Conservation (phyloP, 2,888 invertebrate species). For the Pristionchus entomophagus region DNA sequence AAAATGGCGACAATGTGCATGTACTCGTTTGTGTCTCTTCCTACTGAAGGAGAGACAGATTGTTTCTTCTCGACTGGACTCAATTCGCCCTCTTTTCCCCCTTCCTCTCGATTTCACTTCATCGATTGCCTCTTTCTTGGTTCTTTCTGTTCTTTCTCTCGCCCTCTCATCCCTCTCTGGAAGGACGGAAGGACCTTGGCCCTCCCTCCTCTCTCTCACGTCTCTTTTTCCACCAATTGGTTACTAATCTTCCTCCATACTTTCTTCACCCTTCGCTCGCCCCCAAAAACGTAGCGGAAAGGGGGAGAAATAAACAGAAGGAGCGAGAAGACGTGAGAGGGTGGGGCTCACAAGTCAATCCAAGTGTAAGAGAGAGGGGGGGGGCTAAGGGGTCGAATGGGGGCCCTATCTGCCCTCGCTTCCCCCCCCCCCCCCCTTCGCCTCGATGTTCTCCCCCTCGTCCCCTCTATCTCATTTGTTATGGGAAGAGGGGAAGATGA, state of each 20-base stretch:
- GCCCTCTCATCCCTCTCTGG: neutral
- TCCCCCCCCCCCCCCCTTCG: neutral
- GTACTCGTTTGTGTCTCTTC: neutral
- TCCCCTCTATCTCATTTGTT: slow-evolving; percentile 38
- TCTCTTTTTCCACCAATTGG: slow-evolving; percentile 37
- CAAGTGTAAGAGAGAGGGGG: slow-evolving; percentile 19
- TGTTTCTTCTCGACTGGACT: slow-evolving; percentile 2
- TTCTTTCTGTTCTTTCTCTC: slow-evolving; percentile 35
- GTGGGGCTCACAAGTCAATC: slow-evolving; percentile 29
- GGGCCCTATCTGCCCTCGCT: neutral
- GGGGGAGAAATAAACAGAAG: slow-evolving; percentile 30
- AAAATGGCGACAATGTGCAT: neutral
- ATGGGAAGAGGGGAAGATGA: slow-evolving; percentile 11
- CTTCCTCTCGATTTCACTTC: slow-evolving; percentile 37
- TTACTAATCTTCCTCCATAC: slow-evolving; percentile 43
- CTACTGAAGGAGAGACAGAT: neutral
- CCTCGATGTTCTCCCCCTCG: slow-evolving; percentile 15
- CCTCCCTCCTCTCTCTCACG: slow-evolving; percentile 18
- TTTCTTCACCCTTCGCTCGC: slow-evolving; percentile 16
- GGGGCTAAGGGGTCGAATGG: neutral
- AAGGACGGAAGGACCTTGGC: slow-evolving; percentile 43
- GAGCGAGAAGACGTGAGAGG: neutral
- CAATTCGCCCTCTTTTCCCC: slow-evolving; percentile 21
- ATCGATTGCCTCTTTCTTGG: neutral
- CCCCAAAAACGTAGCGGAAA: slow-evolving; percentile 24